phyloP scores from a whole-genome alignment of 2,797 vertebrate genomes.

The Dendrocincla fuliginosa region DNA sequence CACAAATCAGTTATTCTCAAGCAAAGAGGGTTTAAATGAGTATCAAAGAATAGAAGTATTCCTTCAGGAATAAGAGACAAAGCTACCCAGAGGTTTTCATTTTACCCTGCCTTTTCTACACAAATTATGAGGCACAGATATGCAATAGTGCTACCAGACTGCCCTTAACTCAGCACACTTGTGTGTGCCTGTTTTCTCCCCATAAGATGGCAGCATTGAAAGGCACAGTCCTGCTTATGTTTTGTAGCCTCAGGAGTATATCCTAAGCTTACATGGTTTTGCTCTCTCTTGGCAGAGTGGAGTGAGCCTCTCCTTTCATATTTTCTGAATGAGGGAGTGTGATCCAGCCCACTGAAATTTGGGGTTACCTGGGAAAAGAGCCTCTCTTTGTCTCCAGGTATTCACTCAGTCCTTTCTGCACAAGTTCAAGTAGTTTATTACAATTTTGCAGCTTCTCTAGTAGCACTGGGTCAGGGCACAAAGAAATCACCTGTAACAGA shows the following conservation, averaged over 20 bases:
- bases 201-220: constrained; percentile 55
- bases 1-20: not conserved
- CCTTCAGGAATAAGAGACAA: not conserved
- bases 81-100: not conserved
- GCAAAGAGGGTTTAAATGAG: not conserved
- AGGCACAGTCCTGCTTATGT: not conserved
- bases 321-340: not conserved
- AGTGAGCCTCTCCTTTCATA: not conserved
- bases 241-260: not conserved
- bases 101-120: not conserved
- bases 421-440: constrained; percentile 84
- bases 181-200: constrained; percentile 9
- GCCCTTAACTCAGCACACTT: not conserved
- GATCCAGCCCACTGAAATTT: not conserved
- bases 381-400: constrained; percentile 89
- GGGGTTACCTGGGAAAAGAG: constrained; percentile 82
- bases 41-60: not conserved
- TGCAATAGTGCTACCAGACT: fast-evolving
- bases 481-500: constrained; percentile 82
- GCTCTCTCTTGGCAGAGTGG: not conserved
- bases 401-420: constrained; percentile 90
- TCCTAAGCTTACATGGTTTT: not conserved
- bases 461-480: constrained; percentile 84
- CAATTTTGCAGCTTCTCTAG: constrained; percentile 82
- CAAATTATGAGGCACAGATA: not conserved